Conservation (phyloP, 2,888 invertebrate genomes). For the Colletes collaris region DNA sequence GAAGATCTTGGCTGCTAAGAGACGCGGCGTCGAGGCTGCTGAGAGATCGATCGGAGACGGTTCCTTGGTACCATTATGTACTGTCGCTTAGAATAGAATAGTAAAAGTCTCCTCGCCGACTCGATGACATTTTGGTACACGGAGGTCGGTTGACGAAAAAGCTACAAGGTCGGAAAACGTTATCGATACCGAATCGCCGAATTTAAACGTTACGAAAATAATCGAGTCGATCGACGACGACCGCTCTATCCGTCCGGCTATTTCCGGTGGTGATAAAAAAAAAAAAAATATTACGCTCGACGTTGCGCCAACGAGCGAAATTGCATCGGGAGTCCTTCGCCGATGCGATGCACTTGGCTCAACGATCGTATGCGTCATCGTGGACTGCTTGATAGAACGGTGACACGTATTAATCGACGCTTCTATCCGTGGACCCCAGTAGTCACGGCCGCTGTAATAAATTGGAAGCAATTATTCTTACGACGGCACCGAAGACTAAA, state of each 20-base stretch:
- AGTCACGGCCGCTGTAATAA: constrained; percentile 30
- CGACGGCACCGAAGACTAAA: constrained; percentile 12
- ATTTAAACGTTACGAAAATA: constrained; percentile 39
- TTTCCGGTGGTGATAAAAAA: neutral
- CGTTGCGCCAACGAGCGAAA: neutral
- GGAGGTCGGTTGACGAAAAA: neutral
- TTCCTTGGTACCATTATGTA: constrained; percentile 36
- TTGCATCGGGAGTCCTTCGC: constrained; percentile 1
- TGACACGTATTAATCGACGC: constrained; percentile 51
- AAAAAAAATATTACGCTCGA: neutral
- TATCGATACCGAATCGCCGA: constrained; percentile 15
- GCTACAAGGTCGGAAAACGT: no score
- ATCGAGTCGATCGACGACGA: neutral
- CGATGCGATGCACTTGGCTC: constrained; percentile 37
- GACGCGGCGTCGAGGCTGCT: constrained; percentile 6
- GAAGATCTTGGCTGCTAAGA: constrained; percentile 30
- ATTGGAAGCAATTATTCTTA: constrained; percentile 46
- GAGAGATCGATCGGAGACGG: constrained; percentile 54
- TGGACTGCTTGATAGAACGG: constrained; percentile 29
- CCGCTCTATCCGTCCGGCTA: neutral
- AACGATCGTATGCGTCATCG: constrained; percentile 28
- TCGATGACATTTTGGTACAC: constrained; percentile 26
- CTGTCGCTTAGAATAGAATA: constrained; percentile 49
- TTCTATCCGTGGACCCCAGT: constrained; percentile 24
- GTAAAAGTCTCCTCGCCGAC: constrained; percentile 53